phyloP scores from a whole-genome alignment of 2,797 vertebrate species.

The Pseudomugil gertrudae region DNA sequence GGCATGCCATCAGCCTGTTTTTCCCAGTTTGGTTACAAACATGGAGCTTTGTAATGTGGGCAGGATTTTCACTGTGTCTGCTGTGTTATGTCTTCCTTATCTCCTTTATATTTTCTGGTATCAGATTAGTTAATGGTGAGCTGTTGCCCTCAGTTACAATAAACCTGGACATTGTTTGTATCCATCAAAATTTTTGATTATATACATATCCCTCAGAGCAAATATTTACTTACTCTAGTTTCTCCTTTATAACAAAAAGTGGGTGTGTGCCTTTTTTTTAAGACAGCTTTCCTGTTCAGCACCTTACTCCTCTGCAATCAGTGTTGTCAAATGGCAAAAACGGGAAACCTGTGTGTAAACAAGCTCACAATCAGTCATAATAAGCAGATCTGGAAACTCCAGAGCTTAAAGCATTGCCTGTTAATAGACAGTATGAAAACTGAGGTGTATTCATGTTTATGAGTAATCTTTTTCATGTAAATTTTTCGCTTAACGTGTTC shows the following conservation, averaged over 20 bases:
- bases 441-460: neutral
- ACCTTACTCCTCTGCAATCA: neutral
- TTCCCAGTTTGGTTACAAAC: neutral
- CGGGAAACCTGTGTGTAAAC: neutral
- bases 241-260: neutral
- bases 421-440: neutral
- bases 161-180: neutral
- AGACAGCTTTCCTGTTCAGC: neutral
- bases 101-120: neutral
- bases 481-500: no score
- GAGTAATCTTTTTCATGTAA: neutral
- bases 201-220: neutral
- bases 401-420: neutral
- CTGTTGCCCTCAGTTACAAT: neutral
- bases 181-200: neutral
- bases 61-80: neutral
- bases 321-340: neutral
- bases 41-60: constrained; percentile 2
- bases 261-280: neutral
- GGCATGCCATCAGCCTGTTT: no score
- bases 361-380: neutral
- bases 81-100: neutral
- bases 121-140: neutral
- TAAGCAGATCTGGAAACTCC: neutral
- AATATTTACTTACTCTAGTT: neutral